phyloP scores from a whole-genome alignment of 64 coral and sea anemone species.

The Cladopsammia gracilis region DNA sequence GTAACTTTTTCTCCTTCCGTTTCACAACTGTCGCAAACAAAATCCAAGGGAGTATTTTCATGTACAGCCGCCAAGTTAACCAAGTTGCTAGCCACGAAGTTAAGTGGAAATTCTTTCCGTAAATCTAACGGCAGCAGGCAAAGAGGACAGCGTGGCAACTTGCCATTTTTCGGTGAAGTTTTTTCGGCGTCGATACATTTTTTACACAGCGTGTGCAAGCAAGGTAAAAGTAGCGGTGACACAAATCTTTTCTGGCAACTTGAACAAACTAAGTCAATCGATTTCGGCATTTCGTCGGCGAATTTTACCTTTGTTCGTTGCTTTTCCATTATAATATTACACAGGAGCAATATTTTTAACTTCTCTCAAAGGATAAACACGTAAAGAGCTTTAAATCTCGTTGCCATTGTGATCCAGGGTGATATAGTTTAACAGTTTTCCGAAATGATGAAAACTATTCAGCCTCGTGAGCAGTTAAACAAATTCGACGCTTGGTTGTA shows the following conservation, averaged over 20 bases:
- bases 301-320: constrained; percentile 61
- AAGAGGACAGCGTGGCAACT: constrained; percentile 48
- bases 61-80: constrained; percentile 66
- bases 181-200: constrained; percentile 67
- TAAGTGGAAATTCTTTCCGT: constrained; percentile 65
- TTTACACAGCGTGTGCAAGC: constrained; percentile 82
- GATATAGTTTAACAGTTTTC: background rate
- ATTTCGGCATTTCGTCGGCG: constrained; percentile 47
- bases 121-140: constrained; percentile 57
- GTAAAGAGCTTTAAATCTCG: background rate
- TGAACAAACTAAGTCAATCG: constrained; percentile 43
- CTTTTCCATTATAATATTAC: constrained; percentile 13
- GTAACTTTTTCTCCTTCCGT: constrained; percentile 53
- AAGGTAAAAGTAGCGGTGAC: constrained; percentile 62
- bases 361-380: background rate
- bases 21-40: constrained; percentile 78
- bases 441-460: background rate
- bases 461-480: background rate
- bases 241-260: constrained; percentile 72
- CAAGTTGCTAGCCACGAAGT: constrained; percentile 78
- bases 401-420: too few relatives aligned
- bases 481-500: constrained; percentile 15
- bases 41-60: background rate
- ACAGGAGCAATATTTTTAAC: too few relatives aligned
- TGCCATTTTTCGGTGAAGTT: constrained; percentile 52